Conservation (phyloP, 2,797 vertebrate genomes). For the Zalophus californianus region DNA sequence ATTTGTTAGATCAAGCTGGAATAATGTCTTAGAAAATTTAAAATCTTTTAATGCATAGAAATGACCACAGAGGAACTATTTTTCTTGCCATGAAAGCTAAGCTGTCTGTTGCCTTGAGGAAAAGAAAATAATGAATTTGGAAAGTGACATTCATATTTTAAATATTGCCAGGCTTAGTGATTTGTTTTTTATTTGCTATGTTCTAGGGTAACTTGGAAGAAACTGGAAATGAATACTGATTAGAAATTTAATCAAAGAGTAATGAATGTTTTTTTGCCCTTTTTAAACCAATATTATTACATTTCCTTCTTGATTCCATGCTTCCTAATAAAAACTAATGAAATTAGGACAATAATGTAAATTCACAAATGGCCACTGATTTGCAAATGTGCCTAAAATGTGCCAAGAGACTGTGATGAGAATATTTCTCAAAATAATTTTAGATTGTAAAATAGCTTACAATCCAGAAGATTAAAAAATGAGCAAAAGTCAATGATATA, state of each 20-base stretch:
- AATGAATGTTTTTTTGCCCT: constrained; percentile 38
- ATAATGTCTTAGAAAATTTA: constrained; percentile 79
- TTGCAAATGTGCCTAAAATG: not conserved
- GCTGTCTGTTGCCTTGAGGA: constrained; percentile 81
- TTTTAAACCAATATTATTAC: constrained; percentile 48
- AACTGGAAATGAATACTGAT: constrained; percentile 83
- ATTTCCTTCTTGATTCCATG: not conserved
- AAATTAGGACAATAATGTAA: not conserved
- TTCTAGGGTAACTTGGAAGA: constrained; percentile 78
- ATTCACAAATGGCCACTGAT: not conserved
- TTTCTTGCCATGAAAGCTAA: constrained; percentile 77
- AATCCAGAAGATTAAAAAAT: not conserved
- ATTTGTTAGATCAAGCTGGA: constrained; percentile 74
- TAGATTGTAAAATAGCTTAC: not conserved
- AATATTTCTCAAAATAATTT: not conserved
- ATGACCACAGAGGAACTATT: constrained; percentile 78
- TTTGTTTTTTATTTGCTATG: constrained; percentile 78
- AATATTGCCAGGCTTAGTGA: constrained; percentile 74
- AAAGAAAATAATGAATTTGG: constrained; percentile 83
- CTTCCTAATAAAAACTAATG: constrained; percentile 45
- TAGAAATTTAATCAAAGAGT: constrained; percentile 74
- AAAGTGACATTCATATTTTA: constrained; percentile 82
- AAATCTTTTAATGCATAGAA: constrained; percentile 80
- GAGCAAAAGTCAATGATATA: not conserved
- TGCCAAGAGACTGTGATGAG: not conserved